These are phyloP conservation scores for Cyclopterus lumpus DNA, from an alignment of 2,797 vertebrate species.

Conservation along the genomic window DNA sequence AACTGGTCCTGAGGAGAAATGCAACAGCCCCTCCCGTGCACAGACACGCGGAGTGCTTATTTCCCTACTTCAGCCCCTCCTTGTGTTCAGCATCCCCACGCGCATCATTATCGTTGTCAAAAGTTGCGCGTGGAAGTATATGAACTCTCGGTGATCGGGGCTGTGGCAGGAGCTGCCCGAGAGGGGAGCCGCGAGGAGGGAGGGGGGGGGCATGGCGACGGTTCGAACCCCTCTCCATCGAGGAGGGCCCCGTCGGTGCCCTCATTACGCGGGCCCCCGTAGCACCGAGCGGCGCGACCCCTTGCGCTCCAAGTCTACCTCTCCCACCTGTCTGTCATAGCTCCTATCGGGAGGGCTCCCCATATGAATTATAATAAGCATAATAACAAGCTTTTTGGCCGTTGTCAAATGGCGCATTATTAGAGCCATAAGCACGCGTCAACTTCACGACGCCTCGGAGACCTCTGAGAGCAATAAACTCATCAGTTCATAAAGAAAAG, in stretches of 20 bases:
- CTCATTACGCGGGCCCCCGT: constrained; percentile 83
- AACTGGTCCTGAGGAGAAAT: constrained; percentile 57
- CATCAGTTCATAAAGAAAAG: constrained; percentile 49
- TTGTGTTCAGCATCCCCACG: constrained; percentile 66
- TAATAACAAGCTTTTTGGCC: constrained; percentile 49
- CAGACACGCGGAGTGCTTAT: constrained; percentile 44
- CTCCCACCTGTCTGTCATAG: constrained; percentile 77
- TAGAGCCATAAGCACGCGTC: constrained; percentile 32
- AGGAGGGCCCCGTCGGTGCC: constrained; percentile 81
- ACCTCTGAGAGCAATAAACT: constrained; percentile 37
- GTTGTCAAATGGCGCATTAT: constrained; percentile 41
- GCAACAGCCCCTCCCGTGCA: constrained; percentile 30
- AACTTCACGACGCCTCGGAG: constrained; percentile 24
- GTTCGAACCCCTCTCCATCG: constrained; percentile 81
- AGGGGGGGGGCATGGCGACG: constrained; percentile 59
- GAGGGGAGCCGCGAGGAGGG: constrained; percentile 36
- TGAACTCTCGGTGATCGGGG: constrained; percentile 61
- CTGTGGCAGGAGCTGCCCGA: constrained; percentile 44
- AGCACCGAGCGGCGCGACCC: constrained; percentile 68
- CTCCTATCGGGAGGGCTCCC: constrained; percentile 63
- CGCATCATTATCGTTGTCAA: constrained; percentile 79
- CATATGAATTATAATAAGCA: constrained; percentile 76
- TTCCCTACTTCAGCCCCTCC: constrained; percentile 57
- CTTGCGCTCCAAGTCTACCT: constrained; percentile 58
- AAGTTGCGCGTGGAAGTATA: constrained; percentile 61